A percentile compares a stretch with the other conserved stretches of the same genome.
Conservation (phyloP, 1,140 invertebrate genomes). For the Neodiprion pinetum region DNA sequence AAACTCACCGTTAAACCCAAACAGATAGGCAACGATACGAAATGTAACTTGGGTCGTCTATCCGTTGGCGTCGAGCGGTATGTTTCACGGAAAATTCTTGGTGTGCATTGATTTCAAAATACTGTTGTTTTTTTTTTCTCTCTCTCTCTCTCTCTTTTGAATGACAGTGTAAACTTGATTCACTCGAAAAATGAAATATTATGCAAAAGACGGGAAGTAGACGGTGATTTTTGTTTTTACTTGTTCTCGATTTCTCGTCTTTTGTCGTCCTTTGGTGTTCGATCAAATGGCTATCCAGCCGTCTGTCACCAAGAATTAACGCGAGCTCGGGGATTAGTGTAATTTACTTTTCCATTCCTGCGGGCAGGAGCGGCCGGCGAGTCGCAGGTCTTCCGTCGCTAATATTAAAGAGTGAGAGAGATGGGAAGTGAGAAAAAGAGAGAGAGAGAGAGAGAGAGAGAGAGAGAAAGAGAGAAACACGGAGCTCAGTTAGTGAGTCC, state of each 20-base stretch:
- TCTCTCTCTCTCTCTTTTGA: neutral
- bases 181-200: neutral
- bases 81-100: no score
- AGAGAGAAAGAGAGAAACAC: neutral
- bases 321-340: conserved; percentile 1
- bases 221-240: neutral
- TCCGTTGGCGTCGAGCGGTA: no score
- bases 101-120: no score
- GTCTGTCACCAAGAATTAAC: conserved; percentile 5
- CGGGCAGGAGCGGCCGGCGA: no score
- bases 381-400: neutral
- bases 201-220: no score
- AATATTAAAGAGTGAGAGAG: neutral
- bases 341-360: conserved; percentile 1
- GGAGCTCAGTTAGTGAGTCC: neutral
- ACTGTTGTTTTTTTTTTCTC: neutral
- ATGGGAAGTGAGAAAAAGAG: neutral
- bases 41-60: no score
- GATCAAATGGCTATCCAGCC: neutral
- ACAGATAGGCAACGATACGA: no score
- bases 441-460: neutral
- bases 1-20: no score
- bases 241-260: neutral
- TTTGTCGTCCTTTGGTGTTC: neutral
- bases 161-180: conserved; percentile 6